A percentile compares a stretch with the other conserved stretches of the same genome.
These are phyloP conservation scores for Clusia tigrina DNA, from an alignment of 2,888 invertebrate species.

Conservation along the genomic window DNA sequence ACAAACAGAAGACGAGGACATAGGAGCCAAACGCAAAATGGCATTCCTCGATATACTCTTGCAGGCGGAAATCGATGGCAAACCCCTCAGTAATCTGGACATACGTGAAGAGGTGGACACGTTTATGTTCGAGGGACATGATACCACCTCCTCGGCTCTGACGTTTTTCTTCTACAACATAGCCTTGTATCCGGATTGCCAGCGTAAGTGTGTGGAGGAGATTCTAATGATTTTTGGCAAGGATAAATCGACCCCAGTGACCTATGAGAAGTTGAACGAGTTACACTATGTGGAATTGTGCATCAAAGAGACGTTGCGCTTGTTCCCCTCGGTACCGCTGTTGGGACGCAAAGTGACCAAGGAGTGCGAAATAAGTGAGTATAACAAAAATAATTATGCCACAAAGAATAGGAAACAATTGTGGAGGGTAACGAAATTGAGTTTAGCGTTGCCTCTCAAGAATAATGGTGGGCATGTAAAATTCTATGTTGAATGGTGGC, in stretches of 20 bases:
- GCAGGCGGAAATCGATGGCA: constrained; percentile 69
- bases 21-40: constrained; percentile 70
- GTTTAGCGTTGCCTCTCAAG: too few species aligned
- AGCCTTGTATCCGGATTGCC: constrained; percentile 65
- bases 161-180: constrained; percentile 66
- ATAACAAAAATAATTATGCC: neutral
- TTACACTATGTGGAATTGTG: constrained; percentile 61
- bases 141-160: constrained; percentile 67
- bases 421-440: neutral
- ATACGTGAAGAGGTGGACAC: constrained; percentile 77
- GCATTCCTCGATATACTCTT: constrained; percentile 75
- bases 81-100: constrained; percentile 68
- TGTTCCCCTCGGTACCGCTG: constrained; percentile 62
- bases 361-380: constrained; percentile 62
- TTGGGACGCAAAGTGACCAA: constrained; percentile 56
- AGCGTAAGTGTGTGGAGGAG: constrained; percentile 65
- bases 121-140: constrained; percentile 75
- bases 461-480: too few species aligned
- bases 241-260: constrained; percentile 54
- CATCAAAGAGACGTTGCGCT: constrained; percentile 60
- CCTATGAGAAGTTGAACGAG: constrained; percentile 55
- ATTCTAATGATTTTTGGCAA: constrained; percentile 61
- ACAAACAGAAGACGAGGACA: constrained; percentile 54
- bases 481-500: too few species aligned
- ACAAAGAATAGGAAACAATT: neutral